phyloP scores from a whole-genome alignment of 2,888 invertebrate genomes.

The Linnaemya tessellans region DNA sequence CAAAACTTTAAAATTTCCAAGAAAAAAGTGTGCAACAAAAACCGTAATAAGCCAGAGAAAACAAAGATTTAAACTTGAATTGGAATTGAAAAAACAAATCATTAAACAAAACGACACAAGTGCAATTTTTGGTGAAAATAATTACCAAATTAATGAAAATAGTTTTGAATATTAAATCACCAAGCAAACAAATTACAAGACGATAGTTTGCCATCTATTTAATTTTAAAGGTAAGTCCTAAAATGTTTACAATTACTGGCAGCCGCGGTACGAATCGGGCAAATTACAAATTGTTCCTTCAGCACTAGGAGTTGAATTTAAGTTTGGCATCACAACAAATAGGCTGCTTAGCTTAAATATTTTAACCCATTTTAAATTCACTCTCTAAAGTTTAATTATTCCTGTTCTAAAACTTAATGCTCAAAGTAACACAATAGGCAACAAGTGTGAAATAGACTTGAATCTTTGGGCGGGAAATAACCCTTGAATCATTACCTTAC shows the following conservation, averaged over 20 bases:
- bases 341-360: too few species aligned
- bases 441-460: too few species aligned
- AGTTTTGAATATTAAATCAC: conserved; percentile 10
- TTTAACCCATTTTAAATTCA: too few species aligned
- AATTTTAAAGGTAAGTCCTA: conserved; percentile 18
- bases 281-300: too few species aligned
- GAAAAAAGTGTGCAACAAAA: neutral
- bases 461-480: too few species aligned
- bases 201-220: neutral
- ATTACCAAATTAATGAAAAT: conserved; percentile 10
- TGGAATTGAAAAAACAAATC: neutral
- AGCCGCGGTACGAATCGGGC: too few species aligned
- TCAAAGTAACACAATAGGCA: too few species aligned
- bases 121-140: conserved; percentile 51
- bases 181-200: neutral
- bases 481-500: too few species aligned
- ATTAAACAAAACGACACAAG: neutral
- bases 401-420: too few species aligned
- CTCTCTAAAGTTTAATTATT: too few species aligned
- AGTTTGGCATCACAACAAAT: too few species aligned
- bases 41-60: neutral
- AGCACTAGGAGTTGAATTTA: too few species aligned
- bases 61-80: neutral
- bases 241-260: neutral
- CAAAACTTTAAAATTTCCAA: conserved; percentile 16